Base-by-base conservation (phyloP, 1,140 invertebrate species). In the Eumeta japonica region DNA sequence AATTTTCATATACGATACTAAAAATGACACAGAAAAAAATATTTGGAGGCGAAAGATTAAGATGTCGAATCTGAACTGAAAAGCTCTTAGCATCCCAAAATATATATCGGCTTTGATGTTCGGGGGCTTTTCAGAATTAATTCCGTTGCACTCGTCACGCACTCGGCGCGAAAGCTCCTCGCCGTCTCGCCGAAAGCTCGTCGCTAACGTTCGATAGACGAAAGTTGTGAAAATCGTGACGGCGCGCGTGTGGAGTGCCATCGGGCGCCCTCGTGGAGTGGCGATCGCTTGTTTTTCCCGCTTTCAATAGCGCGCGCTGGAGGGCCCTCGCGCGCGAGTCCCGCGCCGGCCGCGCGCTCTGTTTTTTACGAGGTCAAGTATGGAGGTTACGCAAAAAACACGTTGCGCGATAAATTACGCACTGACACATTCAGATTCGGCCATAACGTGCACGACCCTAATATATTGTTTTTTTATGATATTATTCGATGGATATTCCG, bases 201-300 rank as follows among this genome's bases (percentile, higher is more conserved):
- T n/a, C n/a, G n/a, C n/a, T n/a, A n/a, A n/a, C n/a, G n/a, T n/a
- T n/a, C n/a, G n/a, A n/a, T n/a, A n/a, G n/a, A n/a, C n/a, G 60
- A 67, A 65, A 63, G 65, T 64, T 74, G 66, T 71, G 66, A 74
- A 74, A 74, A 71, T 74, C 66, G 67, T 62, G 53, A 51, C 61
- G 56, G 62, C 65, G n/a, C n/a, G n/a, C n/a, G 65, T 70, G 70
- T 70, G 63, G 71, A 74, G 70, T 64, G 63, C 61, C 65, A 64
- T 71, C 56, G 41, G 52, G 50, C 58, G 61, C 61, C 63, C 64
- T 51, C 42, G 52, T 68, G 42, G 57, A 70, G 66, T 71, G 63
- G 64, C 55, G 66, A 71, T 74, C 70, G 65, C 63, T 67, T 74
- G 70, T 74, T 74, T 71, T 71, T 70, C 65, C 64, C 70, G 66